These are phyloP conservation scores for Sarcophaga caerulescens DNA, from an alignment of 2,888 invertebrate species.

Conservation along the genomic window DNA sequence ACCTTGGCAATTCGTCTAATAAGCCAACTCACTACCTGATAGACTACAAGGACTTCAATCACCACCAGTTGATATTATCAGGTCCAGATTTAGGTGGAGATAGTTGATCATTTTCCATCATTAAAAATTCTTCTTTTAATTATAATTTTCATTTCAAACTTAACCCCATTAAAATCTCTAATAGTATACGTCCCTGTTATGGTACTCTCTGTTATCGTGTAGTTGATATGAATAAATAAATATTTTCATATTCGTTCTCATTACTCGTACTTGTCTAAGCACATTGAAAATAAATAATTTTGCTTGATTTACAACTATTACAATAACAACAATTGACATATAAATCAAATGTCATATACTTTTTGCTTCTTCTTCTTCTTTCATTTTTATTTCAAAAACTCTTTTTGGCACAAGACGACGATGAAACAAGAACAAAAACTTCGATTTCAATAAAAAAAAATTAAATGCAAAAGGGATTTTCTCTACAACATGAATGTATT, in stretches of 20 bases:
- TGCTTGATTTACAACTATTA: slow-evolving; percentile 1
- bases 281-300: slow-evolving; percentile 47
- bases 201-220: neutral
- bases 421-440: slow-evolving; percentile 11
- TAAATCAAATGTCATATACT: slow-evolving; percentile 58
- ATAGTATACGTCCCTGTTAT: neutral
- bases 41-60: too few species aligned
- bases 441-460: slow-evolving; percentile 20
- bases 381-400: slow-evolving; percentile 1
- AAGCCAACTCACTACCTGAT: too few species aligned
- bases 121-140: too few species aligned
- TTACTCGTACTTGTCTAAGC: slow-evolving; percentile 46
- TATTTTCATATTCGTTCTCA: neutral
- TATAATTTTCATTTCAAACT: too few species aligned
- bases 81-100: too few species aligned
- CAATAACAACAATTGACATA: slow-evolving; percentile 7
- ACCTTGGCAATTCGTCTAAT: too few species aligned
- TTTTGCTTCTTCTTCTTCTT: slow-evolving; percentile 21
- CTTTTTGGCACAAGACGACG: too few species aligned
- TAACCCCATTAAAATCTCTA: too few species aligned
- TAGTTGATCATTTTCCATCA: too few species aligned
- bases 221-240: neutral
- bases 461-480: slow-evolving; percentile 60
- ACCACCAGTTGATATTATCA: too few species aligned
- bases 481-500: neutral